Base-by-base conservation (phyloP, 1,140 invertebrate genomes). In the Drosophila eugracilis region DNA sequence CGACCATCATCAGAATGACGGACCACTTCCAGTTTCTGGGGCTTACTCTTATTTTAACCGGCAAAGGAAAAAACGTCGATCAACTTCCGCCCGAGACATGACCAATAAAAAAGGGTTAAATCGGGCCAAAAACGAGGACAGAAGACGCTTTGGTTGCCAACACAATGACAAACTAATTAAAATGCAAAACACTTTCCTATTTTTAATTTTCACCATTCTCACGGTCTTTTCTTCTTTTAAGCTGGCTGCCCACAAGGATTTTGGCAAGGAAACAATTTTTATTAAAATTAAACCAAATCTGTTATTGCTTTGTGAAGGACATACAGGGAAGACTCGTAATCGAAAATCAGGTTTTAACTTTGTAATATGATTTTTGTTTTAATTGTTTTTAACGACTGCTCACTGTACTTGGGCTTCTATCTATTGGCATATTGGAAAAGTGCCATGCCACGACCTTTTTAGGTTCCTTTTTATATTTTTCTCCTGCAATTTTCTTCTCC, bases 91-190 rank as follows among this genome's bases (percentile, higher is more conserved):
- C 15, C 10, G 73, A 66, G 75, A 55, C 55, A 77, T 54, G 60
- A 54, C 71, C 79, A 79, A 78, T 75, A 71, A 65, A 80, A 78
- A 85, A 57, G 66, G 80, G 53, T 60, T 60, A 41, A 28, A 21
- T 2, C 45, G 15, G 26, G 12, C 34, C 30, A 24, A 39, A 28
- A 12, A 10, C 24, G 7, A 37, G 28, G 26, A 19, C 7, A n/a
- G 7, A 37, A 21, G 26, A 14, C 12, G 12, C 12, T n/a, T 30
- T 65, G 1, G 6, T 47, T 28, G 41, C 19, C 22, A 36, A 54
- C 15, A 54, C 15, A 69, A 69, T 52, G 37, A 58, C 48, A 55
- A 41, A 34, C 78, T 70, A 84, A 85, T 84, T 84, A 85, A 73
- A 55, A 85, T 84, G 65, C 71, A 60, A 69, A 69, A 47, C 60